These are phyloP conservation scores for Shargacucullia verbasci DNA, from an alignment of 2,888 invertebrate species.

Conservation along the genomic window DNA sequence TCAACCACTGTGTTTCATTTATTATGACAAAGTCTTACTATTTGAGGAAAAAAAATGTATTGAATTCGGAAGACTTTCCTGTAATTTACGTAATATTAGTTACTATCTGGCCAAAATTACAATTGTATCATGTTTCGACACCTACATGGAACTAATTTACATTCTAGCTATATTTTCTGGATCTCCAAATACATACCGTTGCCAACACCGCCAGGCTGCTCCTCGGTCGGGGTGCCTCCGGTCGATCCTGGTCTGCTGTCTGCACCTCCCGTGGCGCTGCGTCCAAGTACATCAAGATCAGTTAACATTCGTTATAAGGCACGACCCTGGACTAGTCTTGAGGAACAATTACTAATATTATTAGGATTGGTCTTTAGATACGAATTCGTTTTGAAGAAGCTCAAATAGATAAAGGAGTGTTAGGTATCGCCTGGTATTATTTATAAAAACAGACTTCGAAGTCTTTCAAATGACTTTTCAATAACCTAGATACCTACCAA, in stretches of 20 bases:
- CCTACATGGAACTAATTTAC: no score
- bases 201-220: conserved; percentile 94
- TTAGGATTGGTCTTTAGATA: neutral
- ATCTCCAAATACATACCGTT: conserved; percentile 69
- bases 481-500: no score
- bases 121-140: no score
- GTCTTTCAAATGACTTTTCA: neutral
- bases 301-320: neutral
- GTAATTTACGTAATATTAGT: no score
- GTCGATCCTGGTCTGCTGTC: conserved; percentile 95
- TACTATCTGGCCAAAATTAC: no score
- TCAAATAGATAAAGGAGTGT: no score
- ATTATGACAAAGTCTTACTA: no score
- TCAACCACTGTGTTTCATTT: no score
- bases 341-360: no score
- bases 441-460: neutral
- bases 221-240: conserved; percentile 93
- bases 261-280: conserved; percentile 96
- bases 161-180: conserved; percentile 1
- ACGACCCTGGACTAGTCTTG: no score
- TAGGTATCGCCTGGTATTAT: neutral
- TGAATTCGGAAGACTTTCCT: no score
- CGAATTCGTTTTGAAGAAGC: neutral
- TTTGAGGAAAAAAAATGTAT: no score
- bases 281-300: conserved; percentile 51